A percentile compares a stretch with the other conserved stretches of the same genome.
Conservation (phyloP, 2,888 invertebrate genomes). For the Biston betularia region DNA sequence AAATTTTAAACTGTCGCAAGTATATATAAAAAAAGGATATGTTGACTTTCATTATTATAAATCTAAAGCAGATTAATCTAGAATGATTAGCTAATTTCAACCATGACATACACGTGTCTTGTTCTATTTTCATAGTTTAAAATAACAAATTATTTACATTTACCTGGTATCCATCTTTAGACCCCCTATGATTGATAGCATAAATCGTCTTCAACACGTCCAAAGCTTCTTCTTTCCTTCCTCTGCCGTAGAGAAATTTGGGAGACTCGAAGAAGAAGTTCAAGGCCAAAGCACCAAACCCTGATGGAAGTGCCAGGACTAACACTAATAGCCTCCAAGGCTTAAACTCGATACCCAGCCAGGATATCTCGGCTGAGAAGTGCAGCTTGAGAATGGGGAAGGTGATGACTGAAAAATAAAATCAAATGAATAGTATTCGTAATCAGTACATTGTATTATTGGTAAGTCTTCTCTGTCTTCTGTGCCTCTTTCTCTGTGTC, state of each 20-base stretch:
- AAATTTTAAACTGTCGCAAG: too few relatives aligned
- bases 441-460: too few relatives aligned
- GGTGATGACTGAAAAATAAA: slow-evolving; percentile 84
- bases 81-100: not conserved
- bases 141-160: slow-evolving; percentile 7
- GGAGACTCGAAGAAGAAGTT: slow-evolving; percentile 91
- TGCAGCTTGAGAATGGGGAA: slow-evolving; percentile 88
- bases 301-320: slow-evolving; percentile 69
- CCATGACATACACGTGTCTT: not conserved
- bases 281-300: slow-evolving; percentile 86
- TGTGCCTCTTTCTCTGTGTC: too few relatives aligned
- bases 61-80: too few relatives aligned
- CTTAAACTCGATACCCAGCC: slow-evolving; percentile 85
- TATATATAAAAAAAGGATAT: too few relatives aligned
- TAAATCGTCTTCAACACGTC: slow-evolving; percentile 72
- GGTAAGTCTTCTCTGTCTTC: too few relatives aligned
- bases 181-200: slow-evolving; percentile 61
- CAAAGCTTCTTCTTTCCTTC: slow-evolving; percentile 87
- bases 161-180: slow-evolving; percentile 67
- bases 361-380: slow-evolving; percentile 69
- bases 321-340: slow-evolving; percentile 92
- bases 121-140: not conserved
- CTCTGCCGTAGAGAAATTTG: slow-evolving; percentile 89
- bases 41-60: too few relatives aligned
- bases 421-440: not conserved